phyloP scores from a whole-genome alignment of 1,140 invertebrate species.

The Drosophila varians region DNA sequence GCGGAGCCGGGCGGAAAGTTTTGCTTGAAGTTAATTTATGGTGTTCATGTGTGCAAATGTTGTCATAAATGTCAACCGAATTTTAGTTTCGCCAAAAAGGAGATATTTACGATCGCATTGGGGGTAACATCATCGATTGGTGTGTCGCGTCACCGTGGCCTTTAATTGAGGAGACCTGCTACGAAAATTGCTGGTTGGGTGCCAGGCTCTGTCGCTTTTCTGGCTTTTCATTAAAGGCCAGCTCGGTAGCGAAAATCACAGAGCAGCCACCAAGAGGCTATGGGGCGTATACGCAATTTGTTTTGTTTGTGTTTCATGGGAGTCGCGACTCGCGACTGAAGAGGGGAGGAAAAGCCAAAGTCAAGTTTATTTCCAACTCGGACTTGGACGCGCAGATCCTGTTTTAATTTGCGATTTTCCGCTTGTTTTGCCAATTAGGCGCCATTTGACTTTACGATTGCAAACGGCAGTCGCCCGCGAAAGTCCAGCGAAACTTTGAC shows the following conservation, averaged over 20 bases:
- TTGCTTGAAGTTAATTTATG: conserved; percentile 75
- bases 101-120: conserved; percentile 50
- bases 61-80: conserved; percentile 74
- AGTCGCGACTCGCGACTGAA: neutral
- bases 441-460: conserved; percentile 74
- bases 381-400: conserved; percentile 52
- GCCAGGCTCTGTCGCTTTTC: conserved; percentile 4
- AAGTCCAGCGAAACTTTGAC: conserved; percentile 20
- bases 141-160: conserved; percentile 28
- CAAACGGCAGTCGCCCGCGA: conserved; percentile 7
- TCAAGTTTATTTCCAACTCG: conserved; percentile 31
- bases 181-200: neutral
- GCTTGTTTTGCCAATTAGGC: conserved; percentile 79
- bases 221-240: conserved; percentile 47
- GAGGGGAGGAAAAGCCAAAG: neutral
- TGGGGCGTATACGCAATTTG: conserved; percentile 74
- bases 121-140: conserved; percentile 22
- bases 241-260: conserved; percentile 52
- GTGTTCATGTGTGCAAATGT: conserved; percentile 79
- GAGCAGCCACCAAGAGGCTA: conserved; percentile 27
- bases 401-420: conserved; percentile 76
- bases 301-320: conserved; percentile 51
- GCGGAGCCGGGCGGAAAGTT: conserved; percentile 45
- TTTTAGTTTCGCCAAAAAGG: conserved; percentile 32
- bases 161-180: conserved; percentile 31